A percentile compares a stretch with the other conserved stretches of the same genome.
phyloP scores from a whole-genome alignment of 2,113 vertebrate genomes.

The Urocynchramus pylzowi region DNA sequence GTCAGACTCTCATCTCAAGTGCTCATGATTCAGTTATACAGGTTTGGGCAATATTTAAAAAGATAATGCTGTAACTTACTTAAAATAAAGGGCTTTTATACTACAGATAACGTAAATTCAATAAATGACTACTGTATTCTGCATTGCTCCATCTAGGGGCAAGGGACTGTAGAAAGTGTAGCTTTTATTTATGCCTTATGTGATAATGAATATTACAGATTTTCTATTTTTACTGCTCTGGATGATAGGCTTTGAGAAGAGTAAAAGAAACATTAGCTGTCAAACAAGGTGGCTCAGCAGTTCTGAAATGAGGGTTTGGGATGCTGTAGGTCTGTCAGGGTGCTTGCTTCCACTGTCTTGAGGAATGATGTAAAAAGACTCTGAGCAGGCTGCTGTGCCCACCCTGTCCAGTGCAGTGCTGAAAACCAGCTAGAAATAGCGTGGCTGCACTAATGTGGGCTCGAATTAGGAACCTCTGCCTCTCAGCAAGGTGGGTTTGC shows the following conservation, averaged over 20 bases:
- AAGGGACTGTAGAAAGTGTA: not conserved
- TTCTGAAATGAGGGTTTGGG: not conserved
- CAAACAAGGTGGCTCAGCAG: not conserved
- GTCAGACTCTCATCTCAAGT: conserved; percentile 82
- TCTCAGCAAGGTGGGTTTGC: not conserved
- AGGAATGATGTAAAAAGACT: not conserved
- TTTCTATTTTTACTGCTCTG: not conserved
- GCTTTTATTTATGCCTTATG: not conserved
- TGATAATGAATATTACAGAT: not conserved
- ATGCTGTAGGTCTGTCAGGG: not conserved
- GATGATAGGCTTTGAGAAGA: not conserved
- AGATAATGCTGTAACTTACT: not conserved
- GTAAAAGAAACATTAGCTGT: not conserved
- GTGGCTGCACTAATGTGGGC: not conserved
- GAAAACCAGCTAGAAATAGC: not conserved
- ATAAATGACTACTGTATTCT: not conserved
- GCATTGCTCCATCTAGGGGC: not conserved
- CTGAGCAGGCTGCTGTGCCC: not conserved
- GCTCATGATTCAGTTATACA: conserved; percentile 86
- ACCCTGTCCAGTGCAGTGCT: not conserved
- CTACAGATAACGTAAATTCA: not conserved
- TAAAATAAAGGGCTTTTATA: not conserved
- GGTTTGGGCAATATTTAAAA: conserved; percentile 65
- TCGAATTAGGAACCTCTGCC: not conserved
- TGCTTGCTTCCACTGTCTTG: not conserved